These are phyloP conservation scores for Myiozetetes cayanensis DNA, from an alignment of 2,113 vertebrate genomes.

Conservation along the genomic window DNA sequence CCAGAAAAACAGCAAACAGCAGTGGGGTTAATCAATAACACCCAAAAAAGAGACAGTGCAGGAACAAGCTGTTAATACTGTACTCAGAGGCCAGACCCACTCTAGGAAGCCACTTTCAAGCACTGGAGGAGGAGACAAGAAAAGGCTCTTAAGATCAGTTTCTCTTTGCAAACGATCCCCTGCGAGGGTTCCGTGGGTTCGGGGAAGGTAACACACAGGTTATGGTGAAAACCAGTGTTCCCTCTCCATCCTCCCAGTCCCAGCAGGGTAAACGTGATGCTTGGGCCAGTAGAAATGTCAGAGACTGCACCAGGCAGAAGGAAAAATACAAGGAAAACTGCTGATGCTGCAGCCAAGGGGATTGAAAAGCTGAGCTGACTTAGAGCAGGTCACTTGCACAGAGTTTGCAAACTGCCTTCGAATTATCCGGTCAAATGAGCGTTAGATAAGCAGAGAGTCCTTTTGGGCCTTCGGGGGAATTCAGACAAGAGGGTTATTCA, in stretches of 20 bases:
- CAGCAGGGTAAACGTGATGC: not conserved
- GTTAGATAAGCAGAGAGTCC: conserved; percentile 34
- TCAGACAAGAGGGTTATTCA: conserved; percentile 41
- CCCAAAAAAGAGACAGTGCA: not conserved
- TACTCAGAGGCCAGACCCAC: not conserved
- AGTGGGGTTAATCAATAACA: not conserved
- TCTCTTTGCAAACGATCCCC: not conserved
- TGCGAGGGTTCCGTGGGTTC: not conserved
- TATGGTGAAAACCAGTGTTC: not conserved
- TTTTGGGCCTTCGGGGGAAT: conserved; percentile 9
- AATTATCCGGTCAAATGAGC: conserved; percentile 30
- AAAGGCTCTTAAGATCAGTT: not conserved
- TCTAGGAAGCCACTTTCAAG: not conserved
- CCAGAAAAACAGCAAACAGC: not conserved
- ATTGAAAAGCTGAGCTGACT: conserved; percentile 17
- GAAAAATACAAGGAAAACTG: not conserved
- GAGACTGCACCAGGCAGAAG: not conserved
- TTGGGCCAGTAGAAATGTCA: not conserved
- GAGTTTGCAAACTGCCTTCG: conserved; percentile 16
- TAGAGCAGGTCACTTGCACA: not conserved
- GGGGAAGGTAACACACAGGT: not conserved
- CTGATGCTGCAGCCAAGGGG: not conserved
- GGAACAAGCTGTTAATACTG: not conserved
- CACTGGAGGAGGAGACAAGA: not conserved
- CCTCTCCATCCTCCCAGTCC: not conserved